Conservation (phyloP, 2,113 vertebrate species). For the Trogon melanurus region DNA sequence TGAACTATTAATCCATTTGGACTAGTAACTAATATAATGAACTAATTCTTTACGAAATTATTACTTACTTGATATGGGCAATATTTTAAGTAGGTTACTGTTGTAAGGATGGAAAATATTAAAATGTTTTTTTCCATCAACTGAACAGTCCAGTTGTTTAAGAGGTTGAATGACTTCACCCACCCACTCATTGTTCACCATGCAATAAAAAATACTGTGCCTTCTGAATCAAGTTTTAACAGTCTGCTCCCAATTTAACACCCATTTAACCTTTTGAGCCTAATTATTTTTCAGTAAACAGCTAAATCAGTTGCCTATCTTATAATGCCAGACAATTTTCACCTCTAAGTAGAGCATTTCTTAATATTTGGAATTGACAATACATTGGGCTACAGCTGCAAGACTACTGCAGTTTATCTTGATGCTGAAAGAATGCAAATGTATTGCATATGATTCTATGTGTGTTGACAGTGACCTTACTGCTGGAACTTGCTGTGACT, state of each 20-base stretch:
- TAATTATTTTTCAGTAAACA: conserved; percentile 11
- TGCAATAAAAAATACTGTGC: not conserved
- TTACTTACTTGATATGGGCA: not conserved
- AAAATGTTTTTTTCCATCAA: not conserved
- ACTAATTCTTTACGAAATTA: not conserved
- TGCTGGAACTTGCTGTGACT: not conserved
- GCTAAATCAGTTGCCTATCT: not conserved
- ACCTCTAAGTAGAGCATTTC: not conserved
- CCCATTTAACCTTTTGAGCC: not conserved
- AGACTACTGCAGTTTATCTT: not conserved
- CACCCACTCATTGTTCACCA: not conserved
- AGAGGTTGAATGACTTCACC: not conserved
- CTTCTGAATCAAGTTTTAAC: not conserved
- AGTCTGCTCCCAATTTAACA: not conserved
- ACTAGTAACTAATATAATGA: not conserved
- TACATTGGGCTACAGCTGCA: not conserved
- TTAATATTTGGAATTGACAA: not conserved
- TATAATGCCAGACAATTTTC: not conserved
- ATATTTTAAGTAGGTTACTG: not conserved
- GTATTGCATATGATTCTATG: not conserved
- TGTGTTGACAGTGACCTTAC: not conserved
- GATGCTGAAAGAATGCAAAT: not conserved
- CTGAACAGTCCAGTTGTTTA: not conserved
- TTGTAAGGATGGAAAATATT: not conserved
- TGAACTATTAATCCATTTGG: not conserved